Evolutionary conservation across 2,797 vertebrate species (phyloP).

Genomic region (Micropoecilia bifurca): DNA sequence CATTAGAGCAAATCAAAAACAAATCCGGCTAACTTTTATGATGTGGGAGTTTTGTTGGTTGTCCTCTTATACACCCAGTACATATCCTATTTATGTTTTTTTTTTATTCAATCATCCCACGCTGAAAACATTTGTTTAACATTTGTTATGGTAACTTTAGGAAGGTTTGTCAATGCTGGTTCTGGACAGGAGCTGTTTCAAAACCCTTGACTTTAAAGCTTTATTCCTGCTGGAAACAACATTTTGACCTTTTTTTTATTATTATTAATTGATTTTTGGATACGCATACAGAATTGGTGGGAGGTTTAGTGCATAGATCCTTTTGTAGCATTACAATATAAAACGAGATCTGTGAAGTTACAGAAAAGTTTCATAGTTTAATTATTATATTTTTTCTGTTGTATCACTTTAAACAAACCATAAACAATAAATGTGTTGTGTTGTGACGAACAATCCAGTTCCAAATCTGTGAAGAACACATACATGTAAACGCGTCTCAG

Average conservation of each 20-base stretch:
- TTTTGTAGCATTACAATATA: not conserved
- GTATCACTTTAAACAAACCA: not conserved
- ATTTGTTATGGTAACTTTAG: not conserved
- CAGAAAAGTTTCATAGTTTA: not conserved
- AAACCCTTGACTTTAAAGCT: not conserved
- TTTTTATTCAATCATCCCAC: too few species aligned
- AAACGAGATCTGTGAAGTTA: not conserved
- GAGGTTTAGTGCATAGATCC: not conserved
- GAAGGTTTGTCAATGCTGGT: not conserved
- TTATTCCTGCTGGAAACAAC: not conserved
- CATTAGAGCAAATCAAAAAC: too few species aligned
- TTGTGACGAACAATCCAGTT: not conserved
- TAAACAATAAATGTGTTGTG: not conserved
- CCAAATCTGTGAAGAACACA: not conserved
- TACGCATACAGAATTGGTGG: not conserved
- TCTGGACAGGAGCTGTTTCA: not conserved
- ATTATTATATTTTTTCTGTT: not conserved
- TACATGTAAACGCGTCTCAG: not conserved
- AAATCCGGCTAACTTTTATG: too few species aligned
- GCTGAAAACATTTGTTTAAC: not conserved
- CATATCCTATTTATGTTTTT: too few species aligned
- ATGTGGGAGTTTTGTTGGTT: too few species aligned
- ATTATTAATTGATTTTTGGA: not conserved
- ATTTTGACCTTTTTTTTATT: not conserved
- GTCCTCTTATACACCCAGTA: too few species aligned